These are phyloP conservation scores for Cephus rjabovi DNA, from an alignment of 2,888 invertebrate genomes.

Conservation along the genomic window DNA sequence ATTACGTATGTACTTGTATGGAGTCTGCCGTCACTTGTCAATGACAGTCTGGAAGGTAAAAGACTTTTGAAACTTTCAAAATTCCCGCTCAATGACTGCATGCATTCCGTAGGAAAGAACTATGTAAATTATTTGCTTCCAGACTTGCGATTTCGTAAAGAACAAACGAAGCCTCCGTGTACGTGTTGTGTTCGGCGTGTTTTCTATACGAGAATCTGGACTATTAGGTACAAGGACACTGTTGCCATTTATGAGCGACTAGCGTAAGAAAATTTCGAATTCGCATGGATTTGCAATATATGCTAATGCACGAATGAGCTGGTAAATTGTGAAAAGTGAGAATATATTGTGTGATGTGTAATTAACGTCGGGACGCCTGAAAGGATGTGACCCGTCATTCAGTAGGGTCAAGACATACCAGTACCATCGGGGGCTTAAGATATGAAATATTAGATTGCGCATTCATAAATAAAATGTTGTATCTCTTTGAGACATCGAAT, in stretches of 20 bases:
- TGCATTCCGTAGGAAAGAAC: background rate
- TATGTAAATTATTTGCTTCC: background rate
- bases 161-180: background rate
- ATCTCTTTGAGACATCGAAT: conserved; percentile 40
- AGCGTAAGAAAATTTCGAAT: background rate
- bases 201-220: conserved; percentile 21
- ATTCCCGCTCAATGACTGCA: background rate
- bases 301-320: background rate
- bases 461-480: background rate
- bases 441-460: background rate
- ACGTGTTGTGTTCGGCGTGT: conserved; percentile 8
- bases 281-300: background rate
- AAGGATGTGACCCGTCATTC: background rate
- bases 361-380: background rate
- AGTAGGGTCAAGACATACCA: background rate
- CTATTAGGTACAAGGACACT: conserved; percentile 24
- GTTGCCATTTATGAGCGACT: background rate
- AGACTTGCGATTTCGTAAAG: background rate
- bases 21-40: background rate
- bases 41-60: background rate
- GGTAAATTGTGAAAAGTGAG: background rate
- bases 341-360: background rate
- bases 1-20: background rate
- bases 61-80: background rate
- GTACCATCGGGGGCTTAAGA: background rate